Evolutionary conservation across 2,113 vertebrate genomes (phyloP).

Genomic region (Pygoscelis adeliae): DNA sequence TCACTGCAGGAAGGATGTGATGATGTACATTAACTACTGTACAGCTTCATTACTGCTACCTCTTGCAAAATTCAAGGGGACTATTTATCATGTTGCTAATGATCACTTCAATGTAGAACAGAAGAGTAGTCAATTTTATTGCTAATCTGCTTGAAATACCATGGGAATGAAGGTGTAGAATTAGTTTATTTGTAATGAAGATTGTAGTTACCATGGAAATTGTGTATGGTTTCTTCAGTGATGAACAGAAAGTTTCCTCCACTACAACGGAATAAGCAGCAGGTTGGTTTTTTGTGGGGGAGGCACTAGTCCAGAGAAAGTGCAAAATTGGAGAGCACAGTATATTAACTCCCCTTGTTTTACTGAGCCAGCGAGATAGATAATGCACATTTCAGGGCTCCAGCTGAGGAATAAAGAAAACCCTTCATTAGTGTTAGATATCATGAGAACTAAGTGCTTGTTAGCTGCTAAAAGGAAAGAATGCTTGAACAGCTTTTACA

Average conservation of each 20-base stretch:
- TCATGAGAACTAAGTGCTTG: neutral
- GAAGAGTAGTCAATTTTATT: neutral
- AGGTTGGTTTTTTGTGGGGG: neutral
- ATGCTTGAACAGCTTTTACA: neutral
- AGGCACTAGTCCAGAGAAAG: neutral
- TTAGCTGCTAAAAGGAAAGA: neutral
- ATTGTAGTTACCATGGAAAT: neutral
- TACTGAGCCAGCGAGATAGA: neutral
- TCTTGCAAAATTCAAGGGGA: neutral
- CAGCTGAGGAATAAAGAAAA: neutral
- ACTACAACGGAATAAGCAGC: neutral
- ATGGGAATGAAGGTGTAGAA: neutral
- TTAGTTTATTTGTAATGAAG: neutral
- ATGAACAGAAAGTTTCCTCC: neutral
- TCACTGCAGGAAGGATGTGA: neutral
- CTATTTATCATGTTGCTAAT: neutral
- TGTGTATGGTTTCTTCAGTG: neutral
- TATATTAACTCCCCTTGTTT: neutral
- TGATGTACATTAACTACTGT: neutral
- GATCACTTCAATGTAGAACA: neutral
- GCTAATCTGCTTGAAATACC: neutral
- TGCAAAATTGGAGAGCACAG: neutral
- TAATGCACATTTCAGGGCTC: neutral
- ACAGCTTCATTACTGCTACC: neutral
- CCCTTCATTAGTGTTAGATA: neutral